Conservation (phyloP, 2,888 invertebrate genomes). For the Ophion obscuratus region DNA sequence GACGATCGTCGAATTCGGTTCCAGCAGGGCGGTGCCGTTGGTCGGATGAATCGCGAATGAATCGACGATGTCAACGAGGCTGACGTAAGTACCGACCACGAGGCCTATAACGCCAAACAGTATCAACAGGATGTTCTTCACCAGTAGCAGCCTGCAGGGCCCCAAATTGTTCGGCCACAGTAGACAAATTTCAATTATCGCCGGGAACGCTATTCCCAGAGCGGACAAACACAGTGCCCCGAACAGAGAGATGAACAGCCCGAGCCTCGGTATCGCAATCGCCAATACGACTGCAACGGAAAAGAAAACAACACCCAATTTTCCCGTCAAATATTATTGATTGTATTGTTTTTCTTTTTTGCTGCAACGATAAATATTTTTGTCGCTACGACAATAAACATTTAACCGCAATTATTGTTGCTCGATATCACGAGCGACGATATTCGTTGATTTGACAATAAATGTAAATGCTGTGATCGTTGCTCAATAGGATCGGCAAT, state of each 20-base stretch:
- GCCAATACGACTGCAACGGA: slow-evolving; percentile 89
- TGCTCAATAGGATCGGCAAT: too few relatives aligned
- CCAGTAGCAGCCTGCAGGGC: slow-evolving; percentile 82
- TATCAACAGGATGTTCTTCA: slow-evolving; percentile 85
- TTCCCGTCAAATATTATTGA: neutral
- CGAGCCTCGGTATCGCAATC: slow-evolving; percentile 89
- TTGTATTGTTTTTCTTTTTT: neutral
- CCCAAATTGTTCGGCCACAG: slow-evolving; percentile 88
- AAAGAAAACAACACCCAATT: slow-evolving; percentile 47
- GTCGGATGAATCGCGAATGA: slow-evolving; percentile 76
- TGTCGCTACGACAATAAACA: too few relatives aligned
- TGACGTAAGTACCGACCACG: slow-evolving; percentile 86
- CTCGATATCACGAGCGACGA: too few relatives aligned
- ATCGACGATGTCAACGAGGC: slow-evolving; percentile 85
- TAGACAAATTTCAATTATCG: slow-evolving; percentile 90
- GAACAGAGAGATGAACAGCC: slow-evolving; percentile 90
- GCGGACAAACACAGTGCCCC: slow-evolving; percentile 91
- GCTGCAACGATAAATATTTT: neutral
- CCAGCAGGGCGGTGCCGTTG: neutral
- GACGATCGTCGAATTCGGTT: slow-evolving; percentile 2
- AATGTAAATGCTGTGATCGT: too few relatives aligned
- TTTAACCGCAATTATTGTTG: too few relatives aligned
- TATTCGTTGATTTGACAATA: too few relatives aligned
- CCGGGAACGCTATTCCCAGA: slow-evolving; percentile 90
- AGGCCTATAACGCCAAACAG: slow-evolving; percentile 85